Percentiles rank a stretch among this genome's conserved stretches.
These are phyloP conservation scores for Clistopyga incitator DNA, from an alignment of 2,888 invertebrate genomes.

Conservation along the genomic window DNA sequence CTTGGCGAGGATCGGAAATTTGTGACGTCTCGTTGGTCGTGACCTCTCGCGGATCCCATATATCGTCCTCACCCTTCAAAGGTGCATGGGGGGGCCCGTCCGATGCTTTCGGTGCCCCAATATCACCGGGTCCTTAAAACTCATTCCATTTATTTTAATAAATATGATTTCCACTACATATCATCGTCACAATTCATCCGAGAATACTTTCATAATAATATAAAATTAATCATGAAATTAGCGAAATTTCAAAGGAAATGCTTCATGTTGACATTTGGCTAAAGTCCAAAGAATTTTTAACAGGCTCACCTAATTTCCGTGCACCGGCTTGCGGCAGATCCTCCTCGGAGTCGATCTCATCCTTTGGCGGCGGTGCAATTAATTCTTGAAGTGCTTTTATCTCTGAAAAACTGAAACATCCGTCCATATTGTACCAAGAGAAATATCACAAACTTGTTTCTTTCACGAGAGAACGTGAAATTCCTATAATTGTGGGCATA, in stretches of 20 bases:
- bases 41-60: constrained; percentile 80
- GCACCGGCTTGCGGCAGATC: constrained; percentile 78
- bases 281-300: not conserved
- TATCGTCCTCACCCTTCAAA: constrained; percentile 85
- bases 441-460: not conserved
- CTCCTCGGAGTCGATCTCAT: constrained; percentile 79
- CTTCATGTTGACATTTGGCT: not conserved
- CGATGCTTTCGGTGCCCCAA: constrained; percentile 78
- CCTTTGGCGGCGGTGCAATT: constrained; percentile 76
- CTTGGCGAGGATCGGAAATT: constrained; percentile 87
- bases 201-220: no score
- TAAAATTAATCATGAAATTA: not conserved
- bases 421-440: constrained; percentile 73
- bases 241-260: constrained; percentile 1
- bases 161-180: no score
- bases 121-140: constrained; percentile 84
- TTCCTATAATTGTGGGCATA: not conserved
- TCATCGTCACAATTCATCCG: no score
- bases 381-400: constrained; percentile 79
- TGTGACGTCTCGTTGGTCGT: constrained; percentile 65
- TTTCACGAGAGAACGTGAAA: not conserved
- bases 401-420: constrained; percentile 75
- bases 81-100: constrained; percentile 75
- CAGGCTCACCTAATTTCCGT: constrained; percentile 76
- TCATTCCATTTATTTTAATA: no score